These are phyloP conservation scores for Apotomis turbidana DNA, from an alignment of 2,888 invertebrate species.

Conservation along the genomic window DNA sequence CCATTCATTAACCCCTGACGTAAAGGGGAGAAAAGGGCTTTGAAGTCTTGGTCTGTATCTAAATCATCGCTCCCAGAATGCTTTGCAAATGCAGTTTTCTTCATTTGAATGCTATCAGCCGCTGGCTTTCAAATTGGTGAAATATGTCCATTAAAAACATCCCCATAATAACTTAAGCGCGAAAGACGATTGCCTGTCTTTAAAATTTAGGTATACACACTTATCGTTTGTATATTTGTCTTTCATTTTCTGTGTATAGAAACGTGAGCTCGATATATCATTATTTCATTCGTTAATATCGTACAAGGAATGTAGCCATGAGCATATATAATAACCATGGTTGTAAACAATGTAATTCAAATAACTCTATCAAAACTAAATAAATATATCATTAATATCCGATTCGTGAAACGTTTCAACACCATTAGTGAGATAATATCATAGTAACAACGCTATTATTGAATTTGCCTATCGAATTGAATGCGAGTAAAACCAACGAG, in stretches of 20 bases:
- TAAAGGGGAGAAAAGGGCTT: no score
- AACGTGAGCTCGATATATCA: background rate
- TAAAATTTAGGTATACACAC: no score
- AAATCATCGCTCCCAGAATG: no score
- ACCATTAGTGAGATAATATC: slow-evolving; percentile 43
- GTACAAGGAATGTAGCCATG: slow-evolving; percentile 4
- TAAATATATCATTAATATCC: slow-evolving; percentile 30
- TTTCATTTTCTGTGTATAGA: background rate
- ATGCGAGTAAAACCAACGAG: slow-evolving; percentile 58
- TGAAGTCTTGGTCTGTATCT: no score
- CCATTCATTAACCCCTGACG: background rate
- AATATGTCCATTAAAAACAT: no score
- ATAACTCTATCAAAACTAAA: slow-evolving; percentile 14
- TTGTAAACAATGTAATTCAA: background rate
- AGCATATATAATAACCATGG: background rate
- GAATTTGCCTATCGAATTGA: slow-evolving; percentile 55
- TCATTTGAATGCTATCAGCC: no score
- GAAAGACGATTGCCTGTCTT: no score
- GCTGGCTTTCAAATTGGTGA: no score
- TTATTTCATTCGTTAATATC: no score
- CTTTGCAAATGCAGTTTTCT: no score
- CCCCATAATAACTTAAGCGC: no score
- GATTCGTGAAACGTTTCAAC: slow-evolving; percentile 29
- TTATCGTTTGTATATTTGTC: no score
- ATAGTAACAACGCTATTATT: slow-evolving; percentile 26